Base-by-base conservation (phyloP, 1,140 invertebrate species). In the Caligus rogercresseyi region DNA sequence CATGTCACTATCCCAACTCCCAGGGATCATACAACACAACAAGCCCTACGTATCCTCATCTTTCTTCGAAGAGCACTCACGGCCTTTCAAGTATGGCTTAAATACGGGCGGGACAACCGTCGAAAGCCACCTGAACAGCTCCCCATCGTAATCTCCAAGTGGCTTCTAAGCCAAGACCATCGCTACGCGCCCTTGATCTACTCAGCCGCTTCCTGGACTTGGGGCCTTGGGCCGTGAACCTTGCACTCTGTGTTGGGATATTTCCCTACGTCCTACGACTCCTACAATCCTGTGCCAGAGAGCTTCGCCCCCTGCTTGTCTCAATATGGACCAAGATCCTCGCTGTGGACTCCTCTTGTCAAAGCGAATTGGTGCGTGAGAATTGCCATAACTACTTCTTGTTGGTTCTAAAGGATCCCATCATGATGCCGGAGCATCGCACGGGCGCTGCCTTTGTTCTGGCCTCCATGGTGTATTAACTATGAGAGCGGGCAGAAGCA, bases 261-360 rank as follows among this genome's bases (percentile, higher is more conserved):
- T 98, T 98, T 74, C 95, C 95, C 2, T 99, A 99, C 75, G 92
- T 98, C 65, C 77, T 98, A 7, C 97, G 97, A 73, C 69, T 82
- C 11, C 68, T 79, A 1, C 68, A 69, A 56, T 65, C 67, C 14
- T 61, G 65, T 24, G 67, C 68, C 7, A 80, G 82, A 67, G 94
- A 98, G 74, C 75, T 98, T 61, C 77, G 92, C 25, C 87, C 91
- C 11, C 77, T 94, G 31, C 78, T 99, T 56, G 90, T 98, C 24
- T 97, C 95, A 71, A 97, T 98, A 67, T 99, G 95, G 95, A 92
- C 95, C 3, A 98, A 98, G 78, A 97, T 99, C 67, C 76, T 98
- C 54, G 91, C 93, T 63, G 90, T 98, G 13, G 95, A 98, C 74
- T 84, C 83, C 73, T 89, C 91, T 73, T 79, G 80, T 80, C 31